A percentile compares a stretch with the other conserved stretches of the same genome.
Evolutionary conservation across 2,113 vertebrate species (phyloP).

Genomic region (Mystacornis crossleyi): DNA sequence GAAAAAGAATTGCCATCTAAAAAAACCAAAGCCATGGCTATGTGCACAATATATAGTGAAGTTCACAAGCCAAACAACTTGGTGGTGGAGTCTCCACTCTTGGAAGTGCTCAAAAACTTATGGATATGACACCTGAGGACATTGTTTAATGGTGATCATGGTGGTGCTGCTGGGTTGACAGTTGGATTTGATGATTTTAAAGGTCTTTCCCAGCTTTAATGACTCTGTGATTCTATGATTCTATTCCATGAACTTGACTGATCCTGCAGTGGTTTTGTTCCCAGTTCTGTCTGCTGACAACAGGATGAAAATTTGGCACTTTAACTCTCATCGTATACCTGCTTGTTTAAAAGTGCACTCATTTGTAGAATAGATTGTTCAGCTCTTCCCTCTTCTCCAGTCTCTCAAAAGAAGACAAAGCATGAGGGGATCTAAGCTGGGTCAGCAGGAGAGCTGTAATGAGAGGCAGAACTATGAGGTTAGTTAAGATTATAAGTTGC

Average conservation of each 20-base stretch:
- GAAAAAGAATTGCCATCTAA: not conserved
- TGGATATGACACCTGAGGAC: not conserved
- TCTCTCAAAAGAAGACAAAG: not conserved
- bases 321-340: not conserved
- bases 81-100: not conserved
- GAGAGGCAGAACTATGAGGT: not conserved
- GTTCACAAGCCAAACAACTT: not conserved
- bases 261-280: not conserved
- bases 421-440: not conserved
- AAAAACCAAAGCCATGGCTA: not conserved
- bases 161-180: not conserved
- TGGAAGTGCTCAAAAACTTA: not conserved
- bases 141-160: not conserved
- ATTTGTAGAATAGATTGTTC: not conserved
- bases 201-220: not conserved
- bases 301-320: not conserved
- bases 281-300: not conserved
- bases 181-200: not conserved
- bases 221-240: not conserved
- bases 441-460: not conserved
- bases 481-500: not conserved
- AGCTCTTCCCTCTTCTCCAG: not conserved
- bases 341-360: not conserved
- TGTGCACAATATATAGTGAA: not conserved
- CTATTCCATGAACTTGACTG: not conserved